Evolutionary conservation across 1,140 invertebrate genomes (phyloP), one percentile per base, ranked within the genome.

Genomic region (Drosophila kurseongensis): DNA sequence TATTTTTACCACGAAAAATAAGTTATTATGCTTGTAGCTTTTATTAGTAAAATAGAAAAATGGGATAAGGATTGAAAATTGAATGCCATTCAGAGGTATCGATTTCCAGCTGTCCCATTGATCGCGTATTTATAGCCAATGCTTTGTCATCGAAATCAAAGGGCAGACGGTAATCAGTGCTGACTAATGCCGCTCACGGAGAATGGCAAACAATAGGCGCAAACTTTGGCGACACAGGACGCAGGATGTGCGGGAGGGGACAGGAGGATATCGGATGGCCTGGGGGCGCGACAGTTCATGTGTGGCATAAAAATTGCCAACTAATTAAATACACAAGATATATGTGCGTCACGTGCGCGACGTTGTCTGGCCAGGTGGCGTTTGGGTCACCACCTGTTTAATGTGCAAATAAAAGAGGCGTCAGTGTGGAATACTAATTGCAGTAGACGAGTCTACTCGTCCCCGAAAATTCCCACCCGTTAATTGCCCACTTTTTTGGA

Each of bases 371-470:
- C 36, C 71, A 63, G 73, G 62, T 75, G 59, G 68, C 54, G 5
- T 35, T 47, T 5, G 57, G 67, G 69, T 76, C 73, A 84, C 66
- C 73, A 84, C 66, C 83, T 10, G 48, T 9, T 48, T 89, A 89
- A 88, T 89, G 84, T 74, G 67, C 80, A 79, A 83, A 89, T 77
- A 88, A 83, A 88, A 80, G 29, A 74, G 73, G 67, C 80, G 76
- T 72, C 76, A 76, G 82, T 88, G 72, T 69, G 57, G 84, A 80
- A 89, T 88, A 88, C 84, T 88, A 88, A 88, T 88, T 88, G 84
- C 84, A 84, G 42, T 48, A 60, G 29, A 36, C 9, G 10, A 18
- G 40, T 13, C 18, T 23, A 23, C 23, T 23, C 23, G 23, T 23
- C 23, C 23, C 23, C 57, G 12, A 40, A 73, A 51, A 35, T 42